A percentile compares a stretch with the other conserved stretches of the same genome.
Evolutionary conservation across 2,888 invertebrate species (phyloP).

Genomic region (Aleiodes leptofemur): DNA sequence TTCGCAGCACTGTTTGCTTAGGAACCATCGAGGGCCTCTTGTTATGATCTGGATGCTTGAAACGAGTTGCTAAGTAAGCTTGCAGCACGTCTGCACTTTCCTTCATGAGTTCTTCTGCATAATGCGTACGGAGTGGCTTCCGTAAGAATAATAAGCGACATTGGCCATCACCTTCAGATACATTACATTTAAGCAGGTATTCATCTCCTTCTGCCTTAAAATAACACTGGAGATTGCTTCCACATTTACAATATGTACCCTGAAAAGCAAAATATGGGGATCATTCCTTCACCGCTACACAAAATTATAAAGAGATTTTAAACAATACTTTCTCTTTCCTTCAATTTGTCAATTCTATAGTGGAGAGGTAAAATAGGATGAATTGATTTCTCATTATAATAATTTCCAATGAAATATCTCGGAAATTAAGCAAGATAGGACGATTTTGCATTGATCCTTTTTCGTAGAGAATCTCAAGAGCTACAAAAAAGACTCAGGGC

Average conservation of each 20-base stretch:
- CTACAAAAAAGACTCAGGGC: too few species aligned
- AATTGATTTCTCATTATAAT: too few species aligned
- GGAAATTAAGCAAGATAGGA: too few species aligned
- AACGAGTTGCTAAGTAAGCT: conserved; percentile 42
- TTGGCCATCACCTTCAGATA: not conserved
- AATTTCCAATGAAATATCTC: too few species aligned
- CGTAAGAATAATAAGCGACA: conserved; percentile 52
- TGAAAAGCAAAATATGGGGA: too few species aligned
- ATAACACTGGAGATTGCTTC: not conserved
- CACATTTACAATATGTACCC: not conserved
- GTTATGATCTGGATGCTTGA: conserved; percentile 27
- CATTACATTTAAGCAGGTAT: not conserved
- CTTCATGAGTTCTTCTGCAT: conserved; percentile 28
- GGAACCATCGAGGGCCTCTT: not conserved
- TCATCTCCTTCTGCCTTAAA: not conserved
- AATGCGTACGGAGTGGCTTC: conserved; percentile 38
- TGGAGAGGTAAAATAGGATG: too few species aligned
- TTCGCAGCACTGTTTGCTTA: not conserved
- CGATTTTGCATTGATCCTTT: too few species aligned
- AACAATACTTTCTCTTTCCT: too few species aligned
- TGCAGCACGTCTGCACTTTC: conserved; percentile 24
- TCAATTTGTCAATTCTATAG: too few species aligned
- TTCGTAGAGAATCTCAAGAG: too few species aligned
- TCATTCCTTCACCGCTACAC: not conserved
- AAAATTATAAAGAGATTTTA: not conserved